These are phyloP conservation scores for Grus americana DNA, from an alignment of 2,113 vertebrate genomes.

Conservation along the genomic window DNA sequence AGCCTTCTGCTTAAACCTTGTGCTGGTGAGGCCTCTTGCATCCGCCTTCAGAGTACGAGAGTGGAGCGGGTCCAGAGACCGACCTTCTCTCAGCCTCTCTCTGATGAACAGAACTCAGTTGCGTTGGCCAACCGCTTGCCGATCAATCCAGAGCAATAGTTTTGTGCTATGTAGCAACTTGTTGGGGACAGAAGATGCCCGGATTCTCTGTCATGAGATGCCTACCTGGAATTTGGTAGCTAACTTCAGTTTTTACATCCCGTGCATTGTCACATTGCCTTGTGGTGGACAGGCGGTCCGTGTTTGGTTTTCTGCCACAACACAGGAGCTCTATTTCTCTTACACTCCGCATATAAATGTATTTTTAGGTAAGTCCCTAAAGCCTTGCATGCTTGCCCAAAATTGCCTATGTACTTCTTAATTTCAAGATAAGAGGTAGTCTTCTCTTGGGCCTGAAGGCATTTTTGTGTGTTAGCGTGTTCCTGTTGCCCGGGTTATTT, in stretches of 20 bases:
- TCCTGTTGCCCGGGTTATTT: neutral
- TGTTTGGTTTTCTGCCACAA: neutral
- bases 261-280: neutral
- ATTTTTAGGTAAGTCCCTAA: neutral
- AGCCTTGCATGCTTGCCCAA: neutral
- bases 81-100: neutral
- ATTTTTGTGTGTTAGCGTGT: neutral
- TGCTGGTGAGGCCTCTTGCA: neutral
- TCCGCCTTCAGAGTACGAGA: accelerated
- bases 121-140: neutral
- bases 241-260: neutral
- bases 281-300: neutral
- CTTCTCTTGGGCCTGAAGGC: neutral
- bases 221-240: neutral
- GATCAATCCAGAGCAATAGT: neutral
- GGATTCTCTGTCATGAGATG: neutral
- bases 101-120: neutral
- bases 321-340: neutral
- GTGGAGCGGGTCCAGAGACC: neutral
- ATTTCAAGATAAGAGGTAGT: neutral
- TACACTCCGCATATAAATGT: neutral
- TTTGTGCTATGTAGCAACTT: neutral
- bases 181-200: neutral
- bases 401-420: neutral
- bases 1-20: neutral